Evolutionary conservation across 2,888 invertebrate genomes (phyloP).

Genomic region (Marronus borbonicus): DNA sequence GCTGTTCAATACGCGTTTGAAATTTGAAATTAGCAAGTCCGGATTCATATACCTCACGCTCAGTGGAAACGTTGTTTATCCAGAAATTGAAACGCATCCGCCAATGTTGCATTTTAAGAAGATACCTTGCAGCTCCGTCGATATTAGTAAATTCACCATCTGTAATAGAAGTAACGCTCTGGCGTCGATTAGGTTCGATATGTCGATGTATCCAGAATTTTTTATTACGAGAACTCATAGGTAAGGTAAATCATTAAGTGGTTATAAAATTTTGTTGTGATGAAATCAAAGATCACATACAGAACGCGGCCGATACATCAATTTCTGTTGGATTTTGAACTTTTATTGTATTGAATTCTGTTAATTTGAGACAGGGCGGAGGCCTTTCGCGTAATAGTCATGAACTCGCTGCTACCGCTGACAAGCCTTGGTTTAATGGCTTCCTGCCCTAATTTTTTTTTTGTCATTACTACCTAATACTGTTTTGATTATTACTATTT

Average conservation of each 20-base stretch:
- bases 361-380: too few relatives aligned
- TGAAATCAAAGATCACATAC: too few relatives aligned
- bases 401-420: too few relatives aligned
- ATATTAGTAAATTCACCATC: neutral
- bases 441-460: too few relatives aligned
- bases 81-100: conserved; percentile 25
- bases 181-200: conserved; percentile 29
- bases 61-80: conserved; percentile 37
- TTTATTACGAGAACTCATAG: neutral
- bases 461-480: too few relatives aligned
- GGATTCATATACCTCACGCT: conserved; percentile 11
- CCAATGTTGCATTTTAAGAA: conserved; percentile 22
- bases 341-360: too few relatives aligned
- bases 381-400: too few relatives aligned
- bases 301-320: too few relatives aligned
- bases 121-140: conserved; percentile 37
- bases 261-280: too few relatives aligned
- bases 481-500: too few relatives aligned
- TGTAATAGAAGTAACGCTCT: conserved; percentile 1
- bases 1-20: conserved; percentile 11
- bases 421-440: too few relatives aligned
- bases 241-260: neutral
- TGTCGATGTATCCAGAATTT: conserved; percentile 30
- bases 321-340: too few relatives aligned
- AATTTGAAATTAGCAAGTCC: conserved; percentile 20